Evolutionary conservation across 2,888 invertebrate genomes (phyloP).

Genomic region (Lapara coniferarum): DNA sequence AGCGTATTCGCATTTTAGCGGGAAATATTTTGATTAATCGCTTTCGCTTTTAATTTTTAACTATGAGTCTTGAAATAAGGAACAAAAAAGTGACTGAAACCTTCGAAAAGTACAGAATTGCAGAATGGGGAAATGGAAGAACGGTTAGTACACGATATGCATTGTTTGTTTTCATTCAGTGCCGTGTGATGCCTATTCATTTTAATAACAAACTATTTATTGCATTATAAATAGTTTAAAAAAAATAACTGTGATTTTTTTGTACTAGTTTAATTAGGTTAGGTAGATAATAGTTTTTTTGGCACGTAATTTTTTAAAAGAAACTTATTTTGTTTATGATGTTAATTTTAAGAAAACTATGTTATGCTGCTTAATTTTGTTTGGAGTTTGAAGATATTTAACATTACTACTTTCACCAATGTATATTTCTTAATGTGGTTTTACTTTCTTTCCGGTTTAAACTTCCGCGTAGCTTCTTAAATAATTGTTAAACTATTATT

Average conservation of each 20-base stretch:
- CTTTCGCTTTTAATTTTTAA: slow-evolving; percentile 38
- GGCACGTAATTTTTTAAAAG: too few relatives aligned
- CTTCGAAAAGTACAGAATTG: slow-evolving; percentile 75
- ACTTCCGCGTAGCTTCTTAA: slow-evolving; percentile 5
- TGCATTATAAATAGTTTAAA: neutral
- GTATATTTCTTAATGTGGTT: slow-evolving; percentile 32
- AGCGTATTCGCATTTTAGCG: slow-evolving; percentile 58
- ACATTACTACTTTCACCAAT: slow-evolving; percentile 19
- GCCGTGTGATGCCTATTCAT: slow-evolving; percentile 11
- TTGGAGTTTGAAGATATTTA: neutral
- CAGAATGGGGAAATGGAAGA: slow-evolving; percentile 67
- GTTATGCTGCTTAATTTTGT: neutral
- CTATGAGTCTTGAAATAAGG: slow-evolving; percentile 75
- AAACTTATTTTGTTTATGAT: neutral
- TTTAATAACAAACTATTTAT: neutral
- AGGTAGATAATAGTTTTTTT: neutral
- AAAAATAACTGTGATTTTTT: neutral
- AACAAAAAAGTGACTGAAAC: slow-evolving; percentile 75
- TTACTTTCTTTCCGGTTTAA: slow-evolving; percentile 42
- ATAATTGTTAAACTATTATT: neutral
- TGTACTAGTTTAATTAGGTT: too few relatives aligned
- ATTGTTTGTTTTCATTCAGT: slow-evolving; percentile 32
- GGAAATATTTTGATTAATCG: slow-evolving; percentile 55
- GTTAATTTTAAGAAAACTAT: neutral
- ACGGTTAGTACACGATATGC: slow-evolving; percentile 55